Percentiles rank a stretch among this genome's conserved stretches.
Conservation (phyloP, 1,140 invertebrate species). For the Drosophila kikkawai region DNA sequence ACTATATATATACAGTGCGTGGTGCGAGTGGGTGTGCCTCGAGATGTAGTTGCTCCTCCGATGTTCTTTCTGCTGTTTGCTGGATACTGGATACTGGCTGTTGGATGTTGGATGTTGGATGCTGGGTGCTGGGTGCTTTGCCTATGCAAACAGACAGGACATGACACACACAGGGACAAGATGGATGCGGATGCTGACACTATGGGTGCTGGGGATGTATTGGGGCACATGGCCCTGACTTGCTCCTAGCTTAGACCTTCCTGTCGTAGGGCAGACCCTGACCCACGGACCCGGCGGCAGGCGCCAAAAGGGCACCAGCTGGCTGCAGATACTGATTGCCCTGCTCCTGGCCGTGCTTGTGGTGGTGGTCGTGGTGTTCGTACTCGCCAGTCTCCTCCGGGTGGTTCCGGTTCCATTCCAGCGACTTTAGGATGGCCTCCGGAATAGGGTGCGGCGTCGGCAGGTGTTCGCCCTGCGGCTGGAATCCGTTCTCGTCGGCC, state of each 20-base stretch:
- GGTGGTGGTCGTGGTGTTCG: constrained; percentile 45
- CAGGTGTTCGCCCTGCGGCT: constrained; percentile 86
- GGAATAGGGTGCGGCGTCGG: constrained; percentile 85
- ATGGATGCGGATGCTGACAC: constrained; percentile 43
- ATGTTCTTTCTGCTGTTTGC: constrained; percentile 40
- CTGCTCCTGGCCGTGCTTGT: constrained; percentile 41
- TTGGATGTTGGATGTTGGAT: constrained; percentile 27
- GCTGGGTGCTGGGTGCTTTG: constrained; percentile 32
- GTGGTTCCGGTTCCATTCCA: constrained; percentile 86
- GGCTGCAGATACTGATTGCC: constrained; percentile 62
- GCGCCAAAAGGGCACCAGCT: constrained; percentile 44
- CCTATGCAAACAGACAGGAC: constrained; percentile 56
- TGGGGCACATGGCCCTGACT: constrained; percentile 11
- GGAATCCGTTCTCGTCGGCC: constrained; percentile 88
- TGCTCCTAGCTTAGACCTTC: constrained; percentile 56
- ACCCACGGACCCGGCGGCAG: constrained; percentile 26
- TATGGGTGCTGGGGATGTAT: constrained; percentile 10
- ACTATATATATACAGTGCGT: constrained; percentile 42
- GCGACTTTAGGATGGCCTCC: constrained; percentile 74
- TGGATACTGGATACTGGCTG: constrained; percentile 28
- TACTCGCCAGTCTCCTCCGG: constrained; percentile 69
- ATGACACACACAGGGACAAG: constrained; percentile 41
- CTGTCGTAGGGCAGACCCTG: constrained; percentile 68
- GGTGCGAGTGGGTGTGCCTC: constrained; percentile 28
- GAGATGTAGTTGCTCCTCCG: constrained; percentile 24